Evolutionary conservation across 2,797 vertebrate species (phyloP).

Genomic region (Euthynnus affinis): DNA sequence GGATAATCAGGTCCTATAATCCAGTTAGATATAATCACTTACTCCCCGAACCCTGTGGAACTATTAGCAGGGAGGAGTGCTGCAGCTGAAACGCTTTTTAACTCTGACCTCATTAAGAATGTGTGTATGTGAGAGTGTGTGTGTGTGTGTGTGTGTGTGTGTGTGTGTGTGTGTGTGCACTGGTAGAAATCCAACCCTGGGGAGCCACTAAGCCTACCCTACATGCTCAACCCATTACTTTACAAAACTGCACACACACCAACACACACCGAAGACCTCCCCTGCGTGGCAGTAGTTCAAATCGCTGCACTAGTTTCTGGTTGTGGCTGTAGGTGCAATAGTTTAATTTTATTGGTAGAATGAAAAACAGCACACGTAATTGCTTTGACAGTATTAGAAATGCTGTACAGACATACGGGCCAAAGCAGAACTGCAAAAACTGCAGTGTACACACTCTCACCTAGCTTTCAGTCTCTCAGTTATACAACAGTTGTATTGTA

Average conservation of each 20-base stretch:
- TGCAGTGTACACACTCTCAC: constrained; percentile 46
- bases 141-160: constrained; percentile 29
- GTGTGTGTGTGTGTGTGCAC: constrained; percentile 39
- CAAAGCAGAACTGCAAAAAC: constrained; percentile 46
- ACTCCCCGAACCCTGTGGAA: constrained; percentile 79
- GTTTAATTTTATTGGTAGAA: constrained; percentile 71
- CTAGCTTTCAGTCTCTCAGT: constrained; percentile 37
- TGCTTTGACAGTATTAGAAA: constrained; percentile 66
- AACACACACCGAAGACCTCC: constrained; percentile 68
- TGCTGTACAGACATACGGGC: constrained; percentile 58
- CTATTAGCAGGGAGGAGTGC: constrained; percentile 78
- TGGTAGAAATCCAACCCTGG: constrained; percentile 80
- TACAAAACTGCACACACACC: constrained; percentile 76
- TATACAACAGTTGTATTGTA: constrained; percentile 15
- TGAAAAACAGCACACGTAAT: constrained; percentile 69
- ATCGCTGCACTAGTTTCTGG: constrained; percentile 58
- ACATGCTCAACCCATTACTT: constrained; percentile 81
- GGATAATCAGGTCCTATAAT: constrained; percentile 79
- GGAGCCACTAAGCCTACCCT: constrained; percentile 79
- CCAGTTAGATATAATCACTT: constrained; percentile 83
- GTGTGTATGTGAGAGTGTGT: constrained; percentile 26
- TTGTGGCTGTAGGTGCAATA: constrained; percentile 69
- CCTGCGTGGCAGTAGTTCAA: constrained; percentile 71
- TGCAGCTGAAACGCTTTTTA: constrained; percentile 78
- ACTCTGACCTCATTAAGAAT: constrained; percentile 84